Base-by-base conservation (phyloP, 2,888 invertebrate species). In the Cotesia congregata region DNA sequence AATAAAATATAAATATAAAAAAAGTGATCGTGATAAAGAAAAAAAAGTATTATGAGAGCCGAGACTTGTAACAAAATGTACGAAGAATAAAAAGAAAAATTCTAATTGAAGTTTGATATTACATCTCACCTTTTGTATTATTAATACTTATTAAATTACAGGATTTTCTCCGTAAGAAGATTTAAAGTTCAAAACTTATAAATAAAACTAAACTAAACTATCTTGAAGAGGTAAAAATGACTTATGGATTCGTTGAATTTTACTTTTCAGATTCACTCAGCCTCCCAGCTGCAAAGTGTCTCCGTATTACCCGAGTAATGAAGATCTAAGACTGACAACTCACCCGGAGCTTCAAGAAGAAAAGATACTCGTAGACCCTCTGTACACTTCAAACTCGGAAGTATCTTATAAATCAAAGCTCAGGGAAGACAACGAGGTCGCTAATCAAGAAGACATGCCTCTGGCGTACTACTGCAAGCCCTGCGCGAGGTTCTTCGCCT, bases 211-310 rank as follows among this genome's bases (percentile, higher is more conserved):
- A 60, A 68, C 73, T 71, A 76, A 12, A 67, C 65, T 65, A 67
- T 70, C 76, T 67, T 12, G 76, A 62, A 9, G 64, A 62, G 69
- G 40, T 79, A 78, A 80, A 74, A 75, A 79, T 81, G 82, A 86
- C 85, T 85, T 83, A 88, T 85, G 83, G 82, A 83, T 81, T 82
- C 82, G 77, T 83, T 84, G 82, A 85, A 85, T 85, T 87, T 87
- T 86, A 83, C 82, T 88, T 88, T 50, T 83, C 88, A 88, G 88
- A 83, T 88, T 83, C 84, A 81, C 75, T 80, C 85, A 83, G 75
- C 82, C 82, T 77, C 74, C 86, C 50, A 86, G 85, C 85, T 85
- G 82, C 78, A 83, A 86, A 77, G 83, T 85, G 80, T 80, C 85
- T 86, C 84, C 82, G 86, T 76, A 79, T 85, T 73, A 88, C 87